Base-by-base conservation (phyloP, 2,888 invertebrate species). In the Boloria euphrosyne region DNA sequence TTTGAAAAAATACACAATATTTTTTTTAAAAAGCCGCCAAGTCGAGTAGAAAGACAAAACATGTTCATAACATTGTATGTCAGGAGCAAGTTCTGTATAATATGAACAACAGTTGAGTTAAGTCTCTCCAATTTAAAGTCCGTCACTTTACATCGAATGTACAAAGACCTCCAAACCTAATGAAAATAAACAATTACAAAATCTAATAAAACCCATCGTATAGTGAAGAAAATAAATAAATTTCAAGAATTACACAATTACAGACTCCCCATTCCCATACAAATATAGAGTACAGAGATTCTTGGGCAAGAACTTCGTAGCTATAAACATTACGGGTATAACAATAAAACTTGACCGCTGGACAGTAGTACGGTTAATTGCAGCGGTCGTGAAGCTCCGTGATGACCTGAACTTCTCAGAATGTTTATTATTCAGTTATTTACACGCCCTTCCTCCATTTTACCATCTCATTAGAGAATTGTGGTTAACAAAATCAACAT, bases 391-490 rank as follows among this genome's bases (percentile, higher is more conserved):
- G 43, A 44, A 44, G 57, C 43, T 50, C 44, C 7, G 16, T 63
- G 65, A 55, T 61, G 61, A 31, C 31, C 55, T 61, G 66, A 70
- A 71, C 68, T 65, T 66, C 68, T 69, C 44, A 71, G 70, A 70
- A 73, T 78, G 77, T 79, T 75, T 79, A 77, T 78, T 79, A 79
- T 80, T 79, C 76, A 77, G 80, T 79, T 79, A 81, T 82, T 82
- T 81, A 83, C 75, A 67, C 71, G 71, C 71, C 69, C 71, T 75
- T 72, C 69, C 67, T 66, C 76, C 76, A 79, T 83, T 79, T 80
- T 75, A 65, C 73, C 63, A 74, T 73, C 76, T 78, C 78, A 77
- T 79, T 80, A 80, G 75, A 70, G 66, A 65, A 62, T 65, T 65
- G 62, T 70, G 72, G 76, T 71, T 78, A 80, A 78, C 76, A 77